phyloP scores from a whole-genome alignment of 1,140 invertebrate genomes.

The Drosophila parabipectinata region DNA sequence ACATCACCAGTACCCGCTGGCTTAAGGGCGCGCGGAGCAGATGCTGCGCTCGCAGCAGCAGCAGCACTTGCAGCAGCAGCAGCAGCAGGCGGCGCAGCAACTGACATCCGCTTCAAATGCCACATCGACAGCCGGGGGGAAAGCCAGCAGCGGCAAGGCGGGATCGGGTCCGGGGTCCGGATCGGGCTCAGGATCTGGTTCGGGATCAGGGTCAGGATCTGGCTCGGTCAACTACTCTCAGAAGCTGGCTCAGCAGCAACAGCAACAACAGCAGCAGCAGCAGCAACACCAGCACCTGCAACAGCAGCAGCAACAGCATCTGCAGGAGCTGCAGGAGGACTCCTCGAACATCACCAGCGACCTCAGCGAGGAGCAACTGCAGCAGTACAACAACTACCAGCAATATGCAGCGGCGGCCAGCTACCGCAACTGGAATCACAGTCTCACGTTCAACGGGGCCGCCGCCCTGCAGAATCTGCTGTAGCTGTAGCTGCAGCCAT shows the following conservation, averaged over 20 bases:
- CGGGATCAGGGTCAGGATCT: conserved; percentile 36
- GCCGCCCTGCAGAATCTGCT: conserved; percentile 79
- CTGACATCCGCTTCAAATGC: conserved; percentile 74
- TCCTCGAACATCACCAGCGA: conserved; percentile 81
- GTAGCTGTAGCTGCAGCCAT: conserved; percentile 57
- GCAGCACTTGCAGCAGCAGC: conserved; percentile 68
- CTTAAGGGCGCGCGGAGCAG: conserved; percentile 86
- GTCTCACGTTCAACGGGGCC: conserved; percentile 75
- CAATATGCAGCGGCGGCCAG: conserved; percentile 77
- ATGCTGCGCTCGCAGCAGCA: conserved; percentile 80
- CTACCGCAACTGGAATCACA: conserved; percentile 81
- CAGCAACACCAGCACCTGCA: conserved; percentile 69
- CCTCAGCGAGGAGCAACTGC: conserved; percentile 81
- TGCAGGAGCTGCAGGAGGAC: conserved; percentile 75
- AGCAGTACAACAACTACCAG: conserved; percentile 82
- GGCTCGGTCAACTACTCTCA: conserved; percentile 60
- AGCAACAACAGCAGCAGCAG: conserved; percentile 64
- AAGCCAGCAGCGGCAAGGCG: conserved; percentile 68
- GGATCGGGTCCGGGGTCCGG: conserved; percentile 41
- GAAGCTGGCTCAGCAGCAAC: conserved; percentile 58
- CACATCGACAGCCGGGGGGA: conserved; percentile 42
- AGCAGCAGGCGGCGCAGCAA: conserved; percentile 74
- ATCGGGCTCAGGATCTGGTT: conserved; percentile 36
- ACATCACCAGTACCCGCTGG: conserved; percentile 89
- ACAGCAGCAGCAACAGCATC: conserved; percentile 64